Percentiles rank a stretch among this genome's conserved stretches.
These are phyloP conservation scores for Dolichopus griseipennis DNA, from an alignment of 2,888 invertebrate species.

Conservation along the genomic window DNA sequence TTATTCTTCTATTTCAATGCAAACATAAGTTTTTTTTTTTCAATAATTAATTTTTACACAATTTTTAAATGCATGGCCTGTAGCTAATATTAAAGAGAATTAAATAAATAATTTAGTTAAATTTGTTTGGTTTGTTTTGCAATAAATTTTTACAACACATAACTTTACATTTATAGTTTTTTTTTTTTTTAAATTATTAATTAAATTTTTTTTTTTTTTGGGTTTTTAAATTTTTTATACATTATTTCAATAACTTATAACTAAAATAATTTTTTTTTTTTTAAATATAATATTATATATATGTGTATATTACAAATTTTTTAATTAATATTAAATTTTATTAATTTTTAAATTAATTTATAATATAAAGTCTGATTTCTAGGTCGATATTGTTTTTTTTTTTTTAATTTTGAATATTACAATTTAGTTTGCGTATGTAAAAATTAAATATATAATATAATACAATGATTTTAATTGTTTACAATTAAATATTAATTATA, in stretches of 20 bases:
- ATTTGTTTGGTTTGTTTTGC: no score
- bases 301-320: not conserved
- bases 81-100: no score
- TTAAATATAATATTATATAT: not conserved
- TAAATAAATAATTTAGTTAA: no score
- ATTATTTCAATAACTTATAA: not conserved
- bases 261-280: not conserved
- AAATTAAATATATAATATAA: not conserved
- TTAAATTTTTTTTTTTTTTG: not conserved
- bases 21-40: no score
- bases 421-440: not conserved
- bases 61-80: no score
- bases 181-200: not conserved
- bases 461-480: no score
- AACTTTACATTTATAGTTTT: not conserved
- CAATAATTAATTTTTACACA: no score
- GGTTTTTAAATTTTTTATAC: not conserved
- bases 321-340: not conserved
- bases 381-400: not conserved
- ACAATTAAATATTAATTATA: no score
- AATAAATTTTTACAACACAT: conserved; percentile 3
- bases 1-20: no score
- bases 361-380: not conserved
- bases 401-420: not conserved
- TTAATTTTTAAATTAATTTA: no score